Evolutionary conservation across 2,797 vertebrate genomes (phyloP).

Genomic region (Crax fasciolata): DNA sequence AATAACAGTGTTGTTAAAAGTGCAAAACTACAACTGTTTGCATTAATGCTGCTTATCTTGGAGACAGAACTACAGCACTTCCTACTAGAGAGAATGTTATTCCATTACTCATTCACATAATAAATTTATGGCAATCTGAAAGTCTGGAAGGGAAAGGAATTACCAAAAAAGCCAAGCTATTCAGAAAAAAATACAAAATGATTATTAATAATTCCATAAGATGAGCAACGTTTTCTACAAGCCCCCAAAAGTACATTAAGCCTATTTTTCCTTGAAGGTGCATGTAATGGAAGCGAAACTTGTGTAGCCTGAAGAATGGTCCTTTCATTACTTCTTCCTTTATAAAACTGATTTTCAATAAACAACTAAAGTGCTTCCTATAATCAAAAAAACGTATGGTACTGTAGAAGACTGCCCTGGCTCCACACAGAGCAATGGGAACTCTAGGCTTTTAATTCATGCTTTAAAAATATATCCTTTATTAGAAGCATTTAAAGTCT

Average conservation of each 20-base stretch:
- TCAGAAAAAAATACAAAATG: neutral
- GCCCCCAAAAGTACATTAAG: neutral
- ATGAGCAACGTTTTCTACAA: neutral
- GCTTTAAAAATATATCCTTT: conserved; percentile 45
- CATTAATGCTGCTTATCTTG: neutral
- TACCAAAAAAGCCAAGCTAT: neutral
- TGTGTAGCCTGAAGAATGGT: neutral
- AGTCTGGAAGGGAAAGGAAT: conserved; percentile 18
- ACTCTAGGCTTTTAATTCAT: conserved; percentile 41
- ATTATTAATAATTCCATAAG: neutral
- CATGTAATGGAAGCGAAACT: neutral
- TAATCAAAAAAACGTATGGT: neutral
- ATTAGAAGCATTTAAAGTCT: conserved; percentile 64
- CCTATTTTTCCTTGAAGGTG: neutral
- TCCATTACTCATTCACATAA: conserved; percentile 12
- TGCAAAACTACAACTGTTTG: neutral
- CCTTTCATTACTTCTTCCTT: neutral
- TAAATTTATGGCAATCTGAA: neutral
- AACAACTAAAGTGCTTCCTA: neutral
- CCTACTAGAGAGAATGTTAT: conserved; percentile 3
- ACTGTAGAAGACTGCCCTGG: conserved; percentile 50
- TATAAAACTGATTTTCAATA: neutral
- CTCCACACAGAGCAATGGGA: conserved; percentile 8
- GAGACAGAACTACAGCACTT: neutral
- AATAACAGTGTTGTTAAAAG: conserved; percentile 8